These are phyloP conservation scores for Megaceryle torquata DNA, from an alignment of 2,113 vertebrate genomes.

Conservation along the genomic window DNA sequence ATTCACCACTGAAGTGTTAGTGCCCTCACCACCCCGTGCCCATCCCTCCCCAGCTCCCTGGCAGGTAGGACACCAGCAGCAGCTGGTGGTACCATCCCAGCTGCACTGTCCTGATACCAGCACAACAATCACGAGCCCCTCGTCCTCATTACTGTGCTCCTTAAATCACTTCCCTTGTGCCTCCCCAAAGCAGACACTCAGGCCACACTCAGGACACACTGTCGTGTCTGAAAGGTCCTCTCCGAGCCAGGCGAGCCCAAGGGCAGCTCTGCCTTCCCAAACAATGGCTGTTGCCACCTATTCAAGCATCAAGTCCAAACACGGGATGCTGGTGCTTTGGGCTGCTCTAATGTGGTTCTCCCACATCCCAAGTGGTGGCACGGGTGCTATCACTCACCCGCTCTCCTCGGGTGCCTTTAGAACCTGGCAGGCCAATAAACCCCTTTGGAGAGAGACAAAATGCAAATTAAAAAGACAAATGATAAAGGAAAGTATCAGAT, in stretches of 20 bases:
- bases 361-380: background rate
- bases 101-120: background rate
- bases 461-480: background rate
- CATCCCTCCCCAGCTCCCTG: background rate
- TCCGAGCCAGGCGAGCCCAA: background rate
- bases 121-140: rapidly evolving
- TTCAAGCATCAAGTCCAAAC: background rate
- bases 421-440: conserved; percentile 71
- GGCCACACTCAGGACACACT: background rate
- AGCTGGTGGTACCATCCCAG: background rate
- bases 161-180: background rate
- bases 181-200: background rate
- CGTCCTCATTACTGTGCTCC: background rate
- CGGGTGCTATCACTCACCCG: conserved; percentile 58
- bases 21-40: background rate
- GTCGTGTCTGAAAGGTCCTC: background rate
- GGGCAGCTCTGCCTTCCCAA: background rate
- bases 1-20: rapidly evolving
- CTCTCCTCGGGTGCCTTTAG: conserved; percentile 72
- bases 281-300: background rate
- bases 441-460: conserved; percentile 70
- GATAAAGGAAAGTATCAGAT: rapidly evolving
- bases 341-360: rapidly evolving
- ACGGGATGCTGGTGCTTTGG: background rate
- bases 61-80: background rate